Evolutionary conservation across 2,888 invertebrate genomes (phyloP).

Genomic region (Diarsia dahlii): DNA sequence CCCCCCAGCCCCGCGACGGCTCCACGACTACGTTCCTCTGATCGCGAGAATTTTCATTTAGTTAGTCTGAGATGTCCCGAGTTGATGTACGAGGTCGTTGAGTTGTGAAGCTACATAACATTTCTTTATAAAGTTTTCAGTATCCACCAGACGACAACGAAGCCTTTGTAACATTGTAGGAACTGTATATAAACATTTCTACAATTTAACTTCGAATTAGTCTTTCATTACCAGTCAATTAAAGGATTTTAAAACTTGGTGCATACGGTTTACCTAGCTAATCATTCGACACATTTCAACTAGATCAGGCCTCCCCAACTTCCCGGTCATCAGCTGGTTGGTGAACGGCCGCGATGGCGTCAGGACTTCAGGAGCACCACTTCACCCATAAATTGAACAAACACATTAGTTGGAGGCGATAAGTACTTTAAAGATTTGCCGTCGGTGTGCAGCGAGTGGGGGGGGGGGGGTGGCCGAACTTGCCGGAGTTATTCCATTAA

Average conservation of each 20-base stretch:
- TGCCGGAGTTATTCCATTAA: conserved; percentile 88
- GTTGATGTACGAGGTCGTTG: neutral
- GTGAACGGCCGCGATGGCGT: neutral
- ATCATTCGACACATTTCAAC: neutral
- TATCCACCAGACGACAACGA: neutral
- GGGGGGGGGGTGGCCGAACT: conserved; percentile 65
- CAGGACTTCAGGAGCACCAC: conserved; percentile 45
- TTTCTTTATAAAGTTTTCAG: neutral
- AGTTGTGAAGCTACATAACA: neutral
- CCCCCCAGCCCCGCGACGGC: conserved; percentile 13
- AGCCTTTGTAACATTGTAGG: no score
- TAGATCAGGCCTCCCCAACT: neutral
- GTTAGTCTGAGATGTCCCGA: conserved; percentile 8
- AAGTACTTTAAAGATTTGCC: conserved; percentile 79
- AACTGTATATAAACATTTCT: neutral
- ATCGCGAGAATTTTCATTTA: conserved; percentile 52
- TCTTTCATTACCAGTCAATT: neutral
- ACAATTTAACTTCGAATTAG: neutral
- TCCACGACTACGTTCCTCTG: conserved; percentile 38
- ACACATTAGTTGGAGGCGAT: conserved; percentile 73
- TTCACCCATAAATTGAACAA: conserved; percentile 70
- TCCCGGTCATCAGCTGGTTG: neutral
- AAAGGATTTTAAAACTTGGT: neutral
- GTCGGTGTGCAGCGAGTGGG: conserved; percentile 64
- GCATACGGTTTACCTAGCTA: neutral